Evolutionary conservation across 2,113 vertebrate genomes (phyloP).

Genomic region (Bubo blakistoni): DNA sequence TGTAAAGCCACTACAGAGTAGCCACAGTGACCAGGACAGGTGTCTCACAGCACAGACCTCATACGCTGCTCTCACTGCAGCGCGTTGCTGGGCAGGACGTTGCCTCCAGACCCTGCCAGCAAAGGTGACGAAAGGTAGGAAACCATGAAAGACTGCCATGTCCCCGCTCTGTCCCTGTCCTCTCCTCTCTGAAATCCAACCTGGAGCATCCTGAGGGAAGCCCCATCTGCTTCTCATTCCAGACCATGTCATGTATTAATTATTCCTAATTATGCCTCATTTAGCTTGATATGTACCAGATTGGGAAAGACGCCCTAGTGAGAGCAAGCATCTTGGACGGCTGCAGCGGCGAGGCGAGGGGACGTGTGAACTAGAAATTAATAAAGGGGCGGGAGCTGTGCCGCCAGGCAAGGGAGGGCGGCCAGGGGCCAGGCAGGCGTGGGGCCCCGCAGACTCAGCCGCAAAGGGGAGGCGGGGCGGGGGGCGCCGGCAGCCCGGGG

Average conservation of each 20-base stretch:
- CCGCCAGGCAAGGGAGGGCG: not conserved
- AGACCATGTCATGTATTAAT: slow-evolving; percentile 63
- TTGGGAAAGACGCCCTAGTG: slow-evolving; percentile 33
- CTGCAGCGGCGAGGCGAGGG: not conserved
- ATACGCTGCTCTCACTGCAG: not conserved
- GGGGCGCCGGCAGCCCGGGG: accelerated
- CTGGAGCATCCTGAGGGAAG: slow-evolving; percentile 37
- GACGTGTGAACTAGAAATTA: not conserved
- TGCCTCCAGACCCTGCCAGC: not conserved
- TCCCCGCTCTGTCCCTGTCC: not conserved
- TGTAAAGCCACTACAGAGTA: not conserved
- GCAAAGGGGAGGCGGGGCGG: not conserved
- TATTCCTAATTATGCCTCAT: slow-evolving; percentile 67
- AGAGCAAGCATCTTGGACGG: slow-evolving; percentile 7
- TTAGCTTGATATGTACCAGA: slow-evolving; percentile 57
- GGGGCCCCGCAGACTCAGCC: not conserved
- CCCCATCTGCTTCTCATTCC: slow-evolving; percentile 70
- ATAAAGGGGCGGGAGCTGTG: not conserved
- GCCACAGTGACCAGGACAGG: not conserved
- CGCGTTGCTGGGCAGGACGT: not conserved
- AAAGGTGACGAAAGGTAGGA: not conserved
- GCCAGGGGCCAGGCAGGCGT: not conserved
- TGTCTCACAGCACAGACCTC: not conserved
- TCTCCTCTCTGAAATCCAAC: slow-evolving; percentile 35
- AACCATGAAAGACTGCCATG: not conserved